Base-by-base conservation (phyloP, 2,797 vertebrate species). In the Odontamblyopus lacepedii region DNA sequence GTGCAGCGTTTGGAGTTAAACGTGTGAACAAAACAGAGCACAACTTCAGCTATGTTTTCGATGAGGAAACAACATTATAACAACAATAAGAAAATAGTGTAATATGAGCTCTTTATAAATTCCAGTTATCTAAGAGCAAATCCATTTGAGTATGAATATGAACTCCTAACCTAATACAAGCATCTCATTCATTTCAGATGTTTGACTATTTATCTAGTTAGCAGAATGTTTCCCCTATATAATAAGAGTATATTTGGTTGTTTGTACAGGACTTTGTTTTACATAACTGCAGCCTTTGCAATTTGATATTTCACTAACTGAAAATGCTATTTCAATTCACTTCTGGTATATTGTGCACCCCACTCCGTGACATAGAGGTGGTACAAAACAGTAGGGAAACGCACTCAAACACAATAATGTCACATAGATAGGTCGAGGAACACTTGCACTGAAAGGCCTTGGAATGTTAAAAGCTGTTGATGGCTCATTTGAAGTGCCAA, bases 401-500 rank as follows among this genome's bases (percentile, higher is more conserved):
- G 74, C 60, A 81, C 72, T 74, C 77, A 74, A 71, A 85, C 75
- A 76, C 70, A 81, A 83, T 74, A 80, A 85, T 4, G 79, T 81
- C 79, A 78, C 50, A 75, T 71, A 83, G 86, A 85, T 83, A 84
- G 81, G 71, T 81, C 69, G 0, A 80, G 88, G 72, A 67, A 85
- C 86, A 81, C 79, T 88, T 82, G 77, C 78, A 77, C 69, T 73
- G 69, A 78, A 77, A 74, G 77, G 82, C 75, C 74, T 80, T 81
- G 88, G 88, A 91, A 90, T 80, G 84, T 81, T 84, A 80, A 86
- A 91, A 90, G 88, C 85, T 88, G 92, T 91, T 89, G 89, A 92
- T 89, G 86, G 89, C 91, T 93, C 87, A 90, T 93, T 93, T 90
- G 88, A 90, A 90, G 91, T 87, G 89, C 86, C 89, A 91, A 91